These are phyloP conservation scores for Notarius quadriscutis DNA, from an alignment of 2,113 vertebrate species.

Conservation along the genomic window DNA sequence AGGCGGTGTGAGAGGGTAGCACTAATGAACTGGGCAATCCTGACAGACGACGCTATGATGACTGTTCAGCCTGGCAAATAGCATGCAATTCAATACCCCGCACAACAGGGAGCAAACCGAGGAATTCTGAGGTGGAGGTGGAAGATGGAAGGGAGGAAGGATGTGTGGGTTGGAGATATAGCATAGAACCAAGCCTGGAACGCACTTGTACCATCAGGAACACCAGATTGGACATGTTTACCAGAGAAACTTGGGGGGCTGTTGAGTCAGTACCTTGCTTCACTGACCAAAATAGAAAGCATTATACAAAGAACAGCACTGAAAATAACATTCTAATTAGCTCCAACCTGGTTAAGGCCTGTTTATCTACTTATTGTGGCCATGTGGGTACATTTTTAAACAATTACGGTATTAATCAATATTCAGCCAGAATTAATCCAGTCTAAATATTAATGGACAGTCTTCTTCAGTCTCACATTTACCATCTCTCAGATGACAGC, in stretches of 20 bases:
- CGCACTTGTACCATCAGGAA: constrained; percentile 39
- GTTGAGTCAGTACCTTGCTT: constrained; percentile 37
- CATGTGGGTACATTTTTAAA: background rate
- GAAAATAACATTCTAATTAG: constrained; percentile 14
- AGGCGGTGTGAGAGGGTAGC: constrained; percentile 45
- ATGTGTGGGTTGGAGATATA: background rate
- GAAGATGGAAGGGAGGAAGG: constrained; percentile 8
- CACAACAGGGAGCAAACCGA: background rate
- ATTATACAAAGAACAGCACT: constrained; percentile 7
- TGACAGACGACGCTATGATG: background rate
- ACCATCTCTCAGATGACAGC: background rate
- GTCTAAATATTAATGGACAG: background rate
- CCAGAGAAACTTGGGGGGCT: background rate
- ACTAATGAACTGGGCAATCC: constrained; percentile 44
- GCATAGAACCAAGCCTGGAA: background rate
- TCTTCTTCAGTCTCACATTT: background rate
- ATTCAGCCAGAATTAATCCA: background rate
- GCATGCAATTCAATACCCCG: background rate
- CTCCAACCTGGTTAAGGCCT: background rate
- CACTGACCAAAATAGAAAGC: constrained; percentile 25
- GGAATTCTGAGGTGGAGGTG: constrained; percentile 5
- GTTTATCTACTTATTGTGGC: background rate
- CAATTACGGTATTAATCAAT: background rate
- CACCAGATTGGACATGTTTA: constrained; percentile 40
- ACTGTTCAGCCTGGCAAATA: constrained; percentile 37